Conservation (phyloP, 2,113 vertebrate genomes). For the Coracopsis vasa region DNA sequence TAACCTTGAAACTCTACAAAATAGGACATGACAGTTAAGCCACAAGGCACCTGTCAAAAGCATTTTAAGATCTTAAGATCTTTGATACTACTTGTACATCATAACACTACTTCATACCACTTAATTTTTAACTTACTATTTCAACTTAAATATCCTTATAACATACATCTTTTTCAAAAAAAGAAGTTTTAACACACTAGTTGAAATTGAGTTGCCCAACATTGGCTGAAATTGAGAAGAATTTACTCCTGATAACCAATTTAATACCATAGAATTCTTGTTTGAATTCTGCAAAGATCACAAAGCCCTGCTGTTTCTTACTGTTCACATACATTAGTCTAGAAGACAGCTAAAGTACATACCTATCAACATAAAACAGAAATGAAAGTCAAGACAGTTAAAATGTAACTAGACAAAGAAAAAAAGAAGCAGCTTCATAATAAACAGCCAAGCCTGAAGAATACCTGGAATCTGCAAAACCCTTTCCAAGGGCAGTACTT, state of each 20-base stretch:
- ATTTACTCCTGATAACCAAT: neutral
- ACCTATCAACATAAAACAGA: neutral
- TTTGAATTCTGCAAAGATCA: neutral
- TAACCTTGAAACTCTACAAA: constrained; percentile 15
- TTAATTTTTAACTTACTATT: neutral
- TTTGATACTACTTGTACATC: neutral
- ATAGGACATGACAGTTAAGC: constrained; percentile 47
- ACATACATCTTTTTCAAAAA: rapidly evolving
- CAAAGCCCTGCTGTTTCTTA: neutral
- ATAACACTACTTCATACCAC: neutral
- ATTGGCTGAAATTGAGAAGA: neutral
- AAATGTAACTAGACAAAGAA: neutral
- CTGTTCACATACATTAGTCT: neutral
- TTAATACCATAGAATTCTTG: neutral
- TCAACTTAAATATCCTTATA: neutral
- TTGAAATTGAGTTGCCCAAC: neutral
- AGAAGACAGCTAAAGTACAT: neutral
- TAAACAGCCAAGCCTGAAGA: neutral
- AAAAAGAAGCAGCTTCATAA: neutral
- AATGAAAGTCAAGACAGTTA: neutral
- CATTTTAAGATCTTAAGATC: neutral
- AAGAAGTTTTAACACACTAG: neutral
- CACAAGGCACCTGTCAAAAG: constrained; percentile 30
- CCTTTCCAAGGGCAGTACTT: neutral
- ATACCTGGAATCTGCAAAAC: neutral